A percentile compares a stretch with the other conserved stretches of the same genome.
Evolutionary conservation across 2,888 invertebrate species (phyloP).

Genomic region (Plusia festucae): DNA sequence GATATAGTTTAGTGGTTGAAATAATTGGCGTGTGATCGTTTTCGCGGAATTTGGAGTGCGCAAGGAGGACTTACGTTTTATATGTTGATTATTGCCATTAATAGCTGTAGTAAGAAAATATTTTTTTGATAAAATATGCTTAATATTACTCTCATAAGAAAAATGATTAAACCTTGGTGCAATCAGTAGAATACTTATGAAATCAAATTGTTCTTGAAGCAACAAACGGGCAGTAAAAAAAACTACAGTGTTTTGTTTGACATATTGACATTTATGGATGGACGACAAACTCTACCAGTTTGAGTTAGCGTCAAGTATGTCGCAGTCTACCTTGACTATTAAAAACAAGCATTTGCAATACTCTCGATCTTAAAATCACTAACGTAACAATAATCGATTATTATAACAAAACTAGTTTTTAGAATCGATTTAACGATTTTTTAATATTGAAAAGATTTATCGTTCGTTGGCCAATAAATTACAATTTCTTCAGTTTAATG

Average conservation of each 20-base stretch:
- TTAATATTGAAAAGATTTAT: constrained; percentile 58
- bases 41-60: constrained; percentile 4
- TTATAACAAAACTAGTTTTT: constrained; percentile 48
- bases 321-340: not conserved
- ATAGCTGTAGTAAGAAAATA: no score
- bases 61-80: not conserved
- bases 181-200: no score
- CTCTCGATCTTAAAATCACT: constrained; percentile 31
- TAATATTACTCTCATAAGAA: no score
- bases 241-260: not conserved
- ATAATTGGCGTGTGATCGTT: constrained; percentile 18
- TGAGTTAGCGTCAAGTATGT: not conserved
- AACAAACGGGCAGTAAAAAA: not conserved
- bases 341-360: constrained; percentile 26
- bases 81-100: not conserved
- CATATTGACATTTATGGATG: not conserved
- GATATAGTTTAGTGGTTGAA: constrained; percentile 16
- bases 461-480: constrained; percentile 55
- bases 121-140: no score
- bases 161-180: no score
- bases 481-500: constrained; percentile 60
- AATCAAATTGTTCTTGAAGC: no score
- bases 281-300: not conserved
- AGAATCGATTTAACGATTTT: constrained; percentile 51
- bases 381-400: constrained; percentile 24